Evolutionary conservation across 2,113 vertebrate genomes (phyloP), one percentile per base, ranked within the genome.

Genomic region (Antigone vipio): DNA sequence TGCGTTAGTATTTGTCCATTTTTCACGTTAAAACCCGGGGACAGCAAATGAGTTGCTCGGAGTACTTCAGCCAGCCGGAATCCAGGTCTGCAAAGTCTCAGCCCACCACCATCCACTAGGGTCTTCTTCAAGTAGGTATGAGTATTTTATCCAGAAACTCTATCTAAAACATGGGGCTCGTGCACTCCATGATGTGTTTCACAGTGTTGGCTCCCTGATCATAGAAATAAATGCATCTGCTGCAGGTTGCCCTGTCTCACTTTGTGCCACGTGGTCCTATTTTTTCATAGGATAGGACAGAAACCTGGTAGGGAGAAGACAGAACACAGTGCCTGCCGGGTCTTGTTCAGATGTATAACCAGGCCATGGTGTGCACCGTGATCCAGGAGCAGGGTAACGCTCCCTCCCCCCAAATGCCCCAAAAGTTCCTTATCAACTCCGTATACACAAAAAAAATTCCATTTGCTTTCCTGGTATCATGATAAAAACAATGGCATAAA

Each of bases 401-500:
- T 74, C 16, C 20, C 20, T 62, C 3, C 6, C 13, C 1, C 4
- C 50, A 11, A 76, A 82, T 3, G 20, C 7, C 9, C 45, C 9
- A 45, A 26, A 84, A 84, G 10, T n/a, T 85, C 55, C 24, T 63
- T 63, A 18, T 34, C 53, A 76, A 26, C 18, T 95, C 17, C 8
- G 55, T 15, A 91, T 2, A 63, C 1, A 42, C 26, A 35, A 32
- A 56, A 69, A 42, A 18, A 12, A 29, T 26, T 85, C 22, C 12
- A 45, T 87, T 85, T 87, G 2, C 38, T n/a, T 12, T 89, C 42
- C 45, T 58, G 24, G 34, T 85, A 66, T 42, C 20, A 76, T 89
- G 73, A 60, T 76, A 78, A 91, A 95, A 92, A 87, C 69, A 91
- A 58, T 79, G 50, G 24, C 62, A 97, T 91, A 96, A 97, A 89